Evolutionary conservation across 2,888 invertebrate species (phyloP).

Genomic region (Ariolimax columbianus): DNA sequence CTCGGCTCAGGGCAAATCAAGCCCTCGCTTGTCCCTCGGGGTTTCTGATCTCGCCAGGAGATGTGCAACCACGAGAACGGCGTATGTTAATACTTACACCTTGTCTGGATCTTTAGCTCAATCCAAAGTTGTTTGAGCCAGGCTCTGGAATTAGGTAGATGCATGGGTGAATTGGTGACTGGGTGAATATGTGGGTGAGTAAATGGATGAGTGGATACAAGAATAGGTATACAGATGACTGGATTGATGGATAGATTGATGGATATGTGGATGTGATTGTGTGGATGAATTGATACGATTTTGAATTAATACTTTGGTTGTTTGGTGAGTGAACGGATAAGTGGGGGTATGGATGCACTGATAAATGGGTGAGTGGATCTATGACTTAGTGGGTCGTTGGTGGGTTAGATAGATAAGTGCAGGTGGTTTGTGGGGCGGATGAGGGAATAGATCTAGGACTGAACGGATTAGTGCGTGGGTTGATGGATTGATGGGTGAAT

Average conservation of each 20-base stretch:
- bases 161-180: background rate
- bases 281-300: no score
- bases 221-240: background rate
- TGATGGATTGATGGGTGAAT: no score
- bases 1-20: conserved; percentile 8
- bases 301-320: no score
- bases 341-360: no score
- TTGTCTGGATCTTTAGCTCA: background rate
- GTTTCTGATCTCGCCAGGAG: background rate
- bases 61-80: background rate
- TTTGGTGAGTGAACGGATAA: no score
- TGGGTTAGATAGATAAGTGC: no score
- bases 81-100: background rate
- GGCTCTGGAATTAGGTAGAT: background rate
- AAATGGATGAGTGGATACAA: background rate
- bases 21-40: background rate
- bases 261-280: background rate
- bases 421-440: no score
- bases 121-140: background rate
- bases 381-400: no score
- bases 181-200: background rate
- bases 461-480: no score
- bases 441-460: no score
- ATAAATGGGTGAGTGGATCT: no score
- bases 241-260: conserved; percentile 9